phyloP scores from a whole-genome alignment of 2,888 invertebrate genomes.

The Epistrophe eligans region DNA sequence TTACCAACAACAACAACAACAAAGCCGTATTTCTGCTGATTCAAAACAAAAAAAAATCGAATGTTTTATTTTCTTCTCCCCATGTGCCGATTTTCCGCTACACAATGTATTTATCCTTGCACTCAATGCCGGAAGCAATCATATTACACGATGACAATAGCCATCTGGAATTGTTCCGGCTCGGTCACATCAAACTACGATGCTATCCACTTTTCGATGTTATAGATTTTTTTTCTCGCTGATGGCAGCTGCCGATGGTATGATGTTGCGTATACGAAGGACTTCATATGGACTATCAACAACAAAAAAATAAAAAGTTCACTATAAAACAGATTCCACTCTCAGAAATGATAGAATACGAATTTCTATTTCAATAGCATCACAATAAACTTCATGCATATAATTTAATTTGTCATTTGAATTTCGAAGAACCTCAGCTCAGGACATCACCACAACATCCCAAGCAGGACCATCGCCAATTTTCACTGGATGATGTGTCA shows the following conservation, averaged over 20 bases:
- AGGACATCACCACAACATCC: not conserved
- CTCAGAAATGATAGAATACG: conserved; percentile 12
- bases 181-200: conserved; percentile 4
- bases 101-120: conserved; percentile 18
- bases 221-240: conserved; percentile 1
- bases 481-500: conserved; percentile 39
- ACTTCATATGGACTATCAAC: not conserved
- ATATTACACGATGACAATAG: conserved; percentile 65
- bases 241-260: not conserved
- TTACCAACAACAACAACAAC: not conserved
- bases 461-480: conserved; percentile 47
- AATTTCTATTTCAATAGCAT: conserved; percentile 11
- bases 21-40: conserved; percentile 57
- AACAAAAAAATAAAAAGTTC: conserved; percentile 27
- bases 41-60: conserved; percentile 14
- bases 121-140: conserved; percentile 64
- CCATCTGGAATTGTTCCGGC: conserved; percentile 56
- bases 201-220: not conserved
- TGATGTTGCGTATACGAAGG: conserved; percentile 31
- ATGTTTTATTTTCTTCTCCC: conserved; percentile 37
- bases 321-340: conserved; percentile 44
- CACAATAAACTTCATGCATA: conserved; percentile 28
- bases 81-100: not conserved
- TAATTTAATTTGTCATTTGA: conserved; percentile 43
- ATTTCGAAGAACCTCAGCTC: not conserved